These are phyloP conservation scores for Argyresthia goedartella DNA, from an alignment of 2,888 invertebrate species.

Conservation along the genomic window DNA sequence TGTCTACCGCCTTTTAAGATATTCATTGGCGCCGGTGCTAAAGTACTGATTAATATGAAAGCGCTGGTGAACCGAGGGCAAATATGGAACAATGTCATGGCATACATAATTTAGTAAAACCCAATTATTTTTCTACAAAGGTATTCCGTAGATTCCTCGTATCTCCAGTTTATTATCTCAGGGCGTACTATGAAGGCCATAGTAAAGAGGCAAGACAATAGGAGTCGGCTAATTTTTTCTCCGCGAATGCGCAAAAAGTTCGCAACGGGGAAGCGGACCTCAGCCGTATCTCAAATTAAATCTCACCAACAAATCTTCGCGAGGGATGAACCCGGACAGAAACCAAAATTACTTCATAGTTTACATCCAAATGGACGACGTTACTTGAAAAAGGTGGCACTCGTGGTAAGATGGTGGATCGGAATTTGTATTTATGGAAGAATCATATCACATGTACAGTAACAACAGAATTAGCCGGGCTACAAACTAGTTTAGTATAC, in stretches of 20 bases:
- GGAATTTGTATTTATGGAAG: too few species aligned
- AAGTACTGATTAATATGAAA: too few species aligned
- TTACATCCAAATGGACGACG: constrained; percentile 2
- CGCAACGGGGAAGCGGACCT: constrained; percentile 48
- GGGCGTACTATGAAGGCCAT: not conserved
- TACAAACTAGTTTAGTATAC: too few species aligned
- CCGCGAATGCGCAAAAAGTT: constrained; percentile 41
- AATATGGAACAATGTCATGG: too few species aligned
- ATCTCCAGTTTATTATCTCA: not conserved
- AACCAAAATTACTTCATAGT: not conserved
- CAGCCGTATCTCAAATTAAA: constrained; percentile 67
- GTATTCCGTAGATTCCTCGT: too few species aligned
- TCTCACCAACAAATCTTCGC: constrained; percentile 64
- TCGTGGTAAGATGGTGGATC: too few species aligned
- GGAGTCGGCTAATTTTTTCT: constrained; percentile 29
- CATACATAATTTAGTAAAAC: too few species aligned
- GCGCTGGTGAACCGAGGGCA: too few species aligned
- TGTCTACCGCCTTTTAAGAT: not conserved
- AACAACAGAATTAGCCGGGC: too few species aligned
- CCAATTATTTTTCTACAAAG: too few species aligned
- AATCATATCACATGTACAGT: too few species aligned
- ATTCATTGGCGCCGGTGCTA: not conserved
- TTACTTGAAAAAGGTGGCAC: too few species aligned
- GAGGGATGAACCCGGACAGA: constrained; percentile 33
- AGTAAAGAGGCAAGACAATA: constrained; percentile 20